Base-by-base conservation (phyloP, 2,888 invertebrate species). In the Bombylius discolor region DNA sequence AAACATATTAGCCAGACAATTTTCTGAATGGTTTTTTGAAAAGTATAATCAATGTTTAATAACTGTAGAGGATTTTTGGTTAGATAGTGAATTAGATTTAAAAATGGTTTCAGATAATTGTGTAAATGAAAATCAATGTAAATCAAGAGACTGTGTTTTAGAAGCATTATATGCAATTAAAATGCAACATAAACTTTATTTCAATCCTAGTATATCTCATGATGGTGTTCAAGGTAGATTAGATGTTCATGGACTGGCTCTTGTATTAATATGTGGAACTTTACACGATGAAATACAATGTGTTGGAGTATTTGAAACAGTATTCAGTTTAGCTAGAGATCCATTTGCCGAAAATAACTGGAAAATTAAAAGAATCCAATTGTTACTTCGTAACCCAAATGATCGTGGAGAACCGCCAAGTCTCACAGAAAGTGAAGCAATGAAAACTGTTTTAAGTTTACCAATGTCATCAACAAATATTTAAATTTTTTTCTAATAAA, bases 221-320 rank as follows among this genome's bases (percentile, higher is more conserved):
- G 77, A 78, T 13, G 84, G 84, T 5, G 74, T 81, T 2, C 75
- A 76, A 62, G 81, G 81, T 5, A 75, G 76, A 59, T 75, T 79
- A 60, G 79, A 82, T 66, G 73, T 77, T 0, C 82, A 84, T 66
- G 85, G 85, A 1, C 68, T 83, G 49, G 79, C 81, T 3, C 65
- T 80, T 50, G 77, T 85, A 9, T 65, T 81, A 50, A 77, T 76
- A 1, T 82, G 82, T 70, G 85, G 85, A 23, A 83, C 82, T 0
- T 65, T 85, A 42, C 84, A 85, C 65, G 70, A 74, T 5, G 67
- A 68, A 13, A 62, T 70, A 5, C 68, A 71, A 36, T 78, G 77
- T 61, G 76, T 80, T 1, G 85, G 85, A 4, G 70, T 82, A 39
- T 85, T 84, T 67, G 83, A 84, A 65, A 81, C 83, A 64, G 72